Evolutionary conservation across 2,113 vertebrate species (phyloP), one percentile per base, ranked within the genome.

Genomic region (Syrmaticus mikado): DNA sequence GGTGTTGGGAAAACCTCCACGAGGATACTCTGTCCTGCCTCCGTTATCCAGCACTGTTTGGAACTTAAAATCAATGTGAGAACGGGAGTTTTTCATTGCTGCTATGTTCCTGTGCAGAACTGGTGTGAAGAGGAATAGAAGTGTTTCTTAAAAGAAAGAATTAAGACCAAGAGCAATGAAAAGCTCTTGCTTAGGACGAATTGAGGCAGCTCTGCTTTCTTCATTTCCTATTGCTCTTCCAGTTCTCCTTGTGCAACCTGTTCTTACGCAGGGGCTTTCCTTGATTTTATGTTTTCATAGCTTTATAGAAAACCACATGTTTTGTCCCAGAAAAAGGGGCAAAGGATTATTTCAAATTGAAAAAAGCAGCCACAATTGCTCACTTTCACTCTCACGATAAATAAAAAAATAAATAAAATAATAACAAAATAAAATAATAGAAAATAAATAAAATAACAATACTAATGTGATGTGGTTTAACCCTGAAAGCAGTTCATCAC

Each of bases 1-100:
- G n/a, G 16, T 34, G 27, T 46, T 0, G 2, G 9, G n/a, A 50
- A 68, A 53, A 73, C 28, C 14, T 36, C 5, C 1, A 0, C 36
- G 7, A 64, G 11, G 27, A 66, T 38, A 20, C 3, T 82, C 24
- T 52, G 8, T 50, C 62, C 34, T 60, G 11, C 41, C 52, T 72
- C 4, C 0, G 7, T 21, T 52, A 21, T 32, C 41, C 50, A 43
- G 17, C 25, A 17, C 20, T 13, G 12, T 36, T 25, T 34, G 19
- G 11, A 82, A 14, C 36, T 40, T 60, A 57, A 74, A 62, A 28
- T 57, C n/a, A 34, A 55, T 75, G 43, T 36, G 27, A 41, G 2
- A 13, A 21, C 4, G 13, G 24, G 3, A 52, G 6, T 45, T 65
- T 50, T 85, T 82, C 41, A 20, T 75, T 75, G 34, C 13, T 41